These are phyloP conservation scores for Corythornis vintsioides DNA, from an alignment of 2,113 vertebrate species.

Conservation along the genomic window DNA sequence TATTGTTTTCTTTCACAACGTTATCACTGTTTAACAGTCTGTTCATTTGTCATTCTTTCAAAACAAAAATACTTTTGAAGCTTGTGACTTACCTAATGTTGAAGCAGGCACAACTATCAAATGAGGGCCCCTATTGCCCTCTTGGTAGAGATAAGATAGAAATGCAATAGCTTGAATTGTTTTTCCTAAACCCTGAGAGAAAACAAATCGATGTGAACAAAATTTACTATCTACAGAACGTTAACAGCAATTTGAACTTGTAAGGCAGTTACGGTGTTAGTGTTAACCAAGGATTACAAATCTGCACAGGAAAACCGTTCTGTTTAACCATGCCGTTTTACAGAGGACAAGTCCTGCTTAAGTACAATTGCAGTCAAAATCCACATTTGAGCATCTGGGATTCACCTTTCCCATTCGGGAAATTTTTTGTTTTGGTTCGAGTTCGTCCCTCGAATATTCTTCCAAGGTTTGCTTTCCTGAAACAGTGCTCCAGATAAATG, in stretches of 20 bases:
- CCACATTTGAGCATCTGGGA: background rate
- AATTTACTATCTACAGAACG: background rate
- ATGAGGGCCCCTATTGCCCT: conserved; percentile 88
- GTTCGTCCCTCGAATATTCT: background rate
- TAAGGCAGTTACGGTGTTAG: background rate
- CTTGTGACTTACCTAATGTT: conserved; percentile 85
- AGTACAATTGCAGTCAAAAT: background rate
- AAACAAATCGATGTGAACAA: conserved; percentile 45
- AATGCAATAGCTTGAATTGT: conserved; percentile 97
- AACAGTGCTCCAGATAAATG: background rate
- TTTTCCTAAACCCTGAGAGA: conserved; percentile 91
- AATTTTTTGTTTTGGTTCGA: background rate
- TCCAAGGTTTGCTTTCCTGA: background rate
- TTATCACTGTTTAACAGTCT: background rate
- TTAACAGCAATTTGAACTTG: background rate
- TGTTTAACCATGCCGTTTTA: background rate
- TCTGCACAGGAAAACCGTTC: background rate
- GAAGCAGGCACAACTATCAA: conserved; percentile 94
- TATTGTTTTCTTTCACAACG: background rate
- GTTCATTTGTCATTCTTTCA: background rate
- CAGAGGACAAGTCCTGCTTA: background rate
- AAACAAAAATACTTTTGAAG: background rate
- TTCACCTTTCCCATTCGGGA: background rate
- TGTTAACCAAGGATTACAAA: background rate
- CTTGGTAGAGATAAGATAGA: conserved; percentile 88